Evolutionary conservation across 2,888 invertebrate genomes (phyloP), one percentile per base, ranked within the genome.

Genomic region (Hydrotaea diabolus): DNA sequence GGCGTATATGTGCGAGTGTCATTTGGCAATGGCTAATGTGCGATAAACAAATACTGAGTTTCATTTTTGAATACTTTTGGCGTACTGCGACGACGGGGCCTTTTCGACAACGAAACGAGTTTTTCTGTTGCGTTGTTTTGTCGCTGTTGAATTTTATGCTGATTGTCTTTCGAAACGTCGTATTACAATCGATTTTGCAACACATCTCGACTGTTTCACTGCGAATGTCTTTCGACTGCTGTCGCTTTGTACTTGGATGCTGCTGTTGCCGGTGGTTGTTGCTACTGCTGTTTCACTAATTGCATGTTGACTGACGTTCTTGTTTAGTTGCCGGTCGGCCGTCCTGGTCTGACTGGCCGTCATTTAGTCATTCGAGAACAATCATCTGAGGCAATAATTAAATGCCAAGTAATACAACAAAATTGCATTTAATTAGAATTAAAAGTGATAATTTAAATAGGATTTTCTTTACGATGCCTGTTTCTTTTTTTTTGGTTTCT

Each of bases 331-430:
- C 31, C 4, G 23, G 19, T 36, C 26, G 23, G 31, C 39, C 13
- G 39, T 3, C 7, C 9, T 9, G 31, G 31, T 39, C 13, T 9
- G 39, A 13, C 13, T 39, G 39, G 7, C 39, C 39, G 39, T 39
- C 39, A 19, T 8, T 66, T 21, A 1, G 69, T 69, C 69, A 69
- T 9, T 69, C 78, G 78, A 77, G 76, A 85, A 71, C 62, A 53
- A 77, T 77, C 79, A 77, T 77, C 73, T 79, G 77, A 77, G 82
- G 79, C 82, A 85, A 80, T 80, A 82, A 85, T 82, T 85, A 85
- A 85, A 85, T 82, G 79, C 82, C 85, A 85, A 76, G 53, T 31
- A 43, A 43, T 81, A 66, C 73, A 82, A 77, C 64, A 62, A 82
- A 82, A 82, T 74, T 81, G 72, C 69, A 85, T 85, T 85, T 82